Evolutionary conservation across 2,113 vertebrate species (phyloP), one percentile per base, ranked within the genome.

Genomic region (Dicerorhinus sumatrensis): DNA sequence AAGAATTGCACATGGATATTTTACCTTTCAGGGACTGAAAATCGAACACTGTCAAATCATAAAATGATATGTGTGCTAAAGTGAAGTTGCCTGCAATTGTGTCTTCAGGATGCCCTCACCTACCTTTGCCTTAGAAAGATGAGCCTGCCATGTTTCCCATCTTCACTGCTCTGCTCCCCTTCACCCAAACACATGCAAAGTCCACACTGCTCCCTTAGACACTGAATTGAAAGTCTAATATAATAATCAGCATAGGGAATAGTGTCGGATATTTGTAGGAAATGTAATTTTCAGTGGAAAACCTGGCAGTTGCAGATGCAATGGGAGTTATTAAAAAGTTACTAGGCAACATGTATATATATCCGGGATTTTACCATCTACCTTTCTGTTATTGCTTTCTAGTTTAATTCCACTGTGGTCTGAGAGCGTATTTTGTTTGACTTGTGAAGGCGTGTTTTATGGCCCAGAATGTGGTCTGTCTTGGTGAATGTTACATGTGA

Each of bases 301-400:
- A 56, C 5, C 13, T 81, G 76, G 81, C 27, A 77, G 72, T 25
- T 93, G 42, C 25, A n/a, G 90, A 72, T 63, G 92, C 87, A 33
- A 39, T 95, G 98, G 97, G 96, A 94, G 60, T 94, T 95, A 96
- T 95, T 96, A 97, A 95, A 87, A 89, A 21, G 94, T 96, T 81
- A 80, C 63, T 88, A 93, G 70, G 94, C 75, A 92, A 84, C 39
- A 10, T 1, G 3, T 9, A 6, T 18, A 8, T 79, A 70, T 79
- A 70, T 79, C 20, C 56, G 72, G 63, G 20, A 73, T 31, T 80
- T 89, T 72, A 27, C 17, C 12, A 20, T 63, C 46, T 70, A 56
- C 39, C 54, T n/a, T 56, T 69, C 27, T 42, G 33, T 77, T 54
- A 42, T 18, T 89, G 48, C 46, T 51, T 90, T 56, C n/a, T 62